Base-by-base conservation (phyloP, 2,113 vertebrate genomes). In the Anguilla rostrata region DNA sequence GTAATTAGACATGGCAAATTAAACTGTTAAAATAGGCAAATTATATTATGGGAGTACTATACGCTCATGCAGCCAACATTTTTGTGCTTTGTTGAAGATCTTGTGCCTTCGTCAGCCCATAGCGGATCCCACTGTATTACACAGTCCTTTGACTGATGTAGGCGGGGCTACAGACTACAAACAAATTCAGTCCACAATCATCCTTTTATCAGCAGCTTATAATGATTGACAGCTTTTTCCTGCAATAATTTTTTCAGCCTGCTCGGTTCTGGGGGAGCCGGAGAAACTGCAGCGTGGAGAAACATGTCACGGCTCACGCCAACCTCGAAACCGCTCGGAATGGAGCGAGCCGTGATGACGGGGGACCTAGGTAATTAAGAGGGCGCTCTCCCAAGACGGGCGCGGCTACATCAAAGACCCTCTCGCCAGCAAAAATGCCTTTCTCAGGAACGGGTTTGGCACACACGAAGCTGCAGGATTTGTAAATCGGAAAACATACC, bases 331-430 rank as follows among this genome's bases (percentile, higher is more conserved):
- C 40, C 3, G 6, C 86, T 85, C 89, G 63, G 63, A 88, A 87
- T 87, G 89, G 88, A 86, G 87, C 71, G 60, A n/a, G 81, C 49
- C 81, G n/a, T 20, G 9, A 26, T 5, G 53, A 80, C 1, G 40
- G 29, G 49, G 84, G n/a, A 60, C 43, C 90, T 92, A 86, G 84
- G 90, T 91, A 91, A 93, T 94, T 92, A 93, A 90, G 87, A 88
- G 89, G 91, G 92, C 91, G 87, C 90, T 91, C 88, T 91, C 86
- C 90, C 60, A 86, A 91, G 88, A 87, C 87, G 26, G 82, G 84
- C 40, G 89, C 26, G 87, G 90, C 82, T 56, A 90, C 91, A 91
- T 93, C 86, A 91, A 92, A 92, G 88, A 90, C 49, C 83, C 5
- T 43, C 85, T 84, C 90, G 84, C 81, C 81, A 56, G 81, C 80